Base-by-base conservation (phyloP, 2,113 vertebrate species). In the Myrmecobius fasciatus region DNA sequence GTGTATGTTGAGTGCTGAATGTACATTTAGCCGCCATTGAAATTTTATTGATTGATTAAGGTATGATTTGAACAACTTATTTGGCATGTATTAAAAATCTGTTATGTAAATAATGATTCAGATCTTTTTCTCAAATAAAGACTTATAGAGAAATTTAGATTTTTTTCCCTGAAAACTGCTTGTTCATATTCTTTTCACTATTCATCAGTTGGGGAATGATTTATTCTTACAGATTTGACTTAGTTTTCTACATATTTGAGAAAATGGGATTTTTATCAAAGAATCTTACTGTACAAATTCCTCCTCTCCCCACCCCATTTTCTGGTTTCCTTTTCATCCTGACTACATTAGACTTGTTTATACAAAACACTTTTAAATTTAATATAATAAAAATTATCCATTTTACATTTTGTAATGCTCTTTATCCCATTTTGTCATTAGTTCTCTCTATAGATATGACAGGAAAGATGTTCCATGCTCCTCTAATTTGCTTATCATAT, bases 41-140 rank as follows among this genome's bases (percentile, higher is more conserved):
- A 92, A 51, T 94, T 90, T 93, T 95, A 67, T 56, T 93, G 93
- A 92, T 9, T 92, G 95, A 95, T 92, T 93, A 95, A 97, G 97
- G 94, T 97, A 94, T 94, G 52, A 92, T 51, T 96, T 88, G 48
- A 96, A 47, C 92, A 51, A 31, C 47, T 60, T 89, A 26, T 93
- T 95, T 97, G 53, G 12, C 10, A 36, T 36, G 11, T 14, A 31
- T 67, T 67, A 67, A 67, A 67, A 67, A 67, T 28, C 53, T 22
- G 20, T 56, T 56, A 56, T 31, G 28, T 56, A 56, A 56, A 56
- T 56, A 56, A 56, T 28, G 54, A 56, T 28, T 67, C 56, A 67
- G 11, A 36, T 36, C 28, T 36, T 36, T 36, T 36, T 67, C 56
- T 36, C 56, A 12, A 28, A 11, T 12, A 60, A 60, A 67, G 26